phyloP scores from a whole-genome alignment of 2,797 vertebrate genomes.

The Manis pentadactyla region DNA sequence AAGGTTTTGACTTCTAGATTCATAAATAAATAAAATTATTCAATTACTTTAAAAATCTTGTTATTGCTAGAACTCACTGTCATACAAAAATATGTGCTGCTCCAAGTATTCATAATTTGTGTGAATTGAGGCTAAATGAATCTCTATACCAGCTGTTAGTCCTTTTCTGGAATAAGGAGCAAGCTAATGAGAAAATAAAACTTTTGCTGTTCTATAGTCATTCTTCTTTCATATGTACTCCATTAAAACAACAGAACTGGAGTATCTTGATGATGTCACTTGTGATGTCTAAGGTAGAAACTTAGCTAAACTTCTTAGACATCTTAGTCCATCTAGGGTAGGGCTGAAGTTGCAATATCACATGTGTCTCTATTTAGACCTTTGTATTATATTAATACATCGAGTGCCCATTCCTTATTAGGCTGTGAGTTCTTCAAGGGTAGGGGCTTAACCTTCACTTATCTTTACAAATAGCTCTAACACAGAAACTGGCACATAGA shows the following conservation, averaged over 20 bases:
- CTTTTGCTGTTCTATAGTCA: background rate
- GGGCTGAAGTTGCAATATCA: background rate
- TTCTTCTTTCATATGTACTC: background rate
- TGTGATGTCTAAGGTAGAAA: background rate
- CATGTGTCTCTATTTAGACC: background rate
- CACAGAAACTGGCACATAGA: background rate
- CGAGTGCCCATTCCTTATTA: background rate
- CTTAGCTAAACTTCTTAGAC: background rate
- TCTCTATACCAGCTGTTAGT: constrained; percentile 14
- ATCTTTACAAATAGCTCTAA: background rate
- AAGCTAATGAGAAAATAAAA: constrained; percentile 57
- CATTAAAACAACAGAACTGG: background rate
- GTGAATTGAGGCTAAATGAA: constrained; percentile 44
- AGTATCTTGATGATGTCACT: background rate
- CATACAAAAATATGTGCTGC: constrained; percentile 45
- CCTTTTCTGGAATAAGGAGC: constrained; percentile 33
- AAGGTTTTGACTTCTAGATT: constrained; percentile 16
- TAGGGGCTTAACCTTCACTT: background rate
- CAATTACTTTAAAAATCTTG: constrained; percentile 53
- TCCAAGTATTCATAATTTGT: constrained; percentile 55
- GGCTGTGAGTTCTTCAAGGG: background rate
- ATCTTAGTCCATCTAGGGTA: no score
- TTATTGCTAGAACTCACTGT: constrained; percentile 39
- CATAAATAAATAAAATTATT: constrained; percentile 55
- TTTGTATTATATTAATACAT: background rate